Percentiles rank a stretch among this genome's conserved stretches.
phyloP scores from a whole-genome alignment of 1,140 invertebrate genomes.

The Drosophila rufa region DNA sequence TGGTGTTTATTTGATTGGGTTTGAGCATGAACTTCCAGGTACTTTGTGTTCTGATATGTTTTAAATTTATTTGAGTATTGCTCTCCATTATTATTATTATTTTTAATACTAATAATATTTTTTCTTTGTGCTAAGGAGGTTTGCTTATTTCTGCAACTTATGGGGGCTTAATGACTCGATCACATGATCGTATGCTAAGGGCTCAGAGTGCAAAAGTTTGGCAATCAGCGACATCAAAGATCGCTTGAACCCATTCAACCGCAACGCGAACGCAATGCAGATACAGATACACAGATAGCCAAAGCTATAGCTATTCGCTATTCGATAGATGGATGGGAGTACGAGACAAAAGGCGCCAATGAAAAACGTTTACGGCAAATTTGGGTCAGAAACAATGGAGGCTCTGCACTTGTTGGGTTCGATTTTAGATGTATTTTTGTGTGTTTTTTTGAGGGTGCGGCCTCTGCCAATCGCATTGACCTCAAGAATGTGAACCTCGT shows the following conservation, averaged over 20 bases:
- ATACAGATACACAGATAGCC: conserved; percentile 39
- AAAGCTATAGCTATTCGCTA: conserved; percentile 15
- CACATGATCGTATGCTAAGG: conserved; percentile 67
- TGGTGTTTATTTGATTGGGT: too few relatives aligned
- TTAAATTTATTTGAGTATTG: too few relatives aligned
- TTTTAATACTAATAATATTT: too few relatives aligned
- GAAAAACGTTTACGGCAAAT: conserved; percentile 56
- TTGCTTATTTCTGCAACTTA: conserved; percentile 18
- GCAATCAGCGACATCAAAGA: conserved; percentile 76
- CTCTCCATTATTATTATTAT: too few relatives aligned
- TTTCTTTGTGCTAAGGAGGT: neutral
- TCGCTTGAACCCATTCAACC: conserved; percentile 76
- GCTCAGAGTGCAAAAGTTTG: conserved; percentile 76
- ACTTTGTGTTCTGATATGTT: too few relatives aligned
- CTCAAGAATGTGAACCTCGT: conserved; percentile 48
- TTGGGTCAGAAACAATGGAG: conserved; percentile 75
- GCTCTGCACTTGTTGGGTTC: conserved; percentile 57
- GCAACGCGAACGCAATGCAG: conserved; percentile 69
- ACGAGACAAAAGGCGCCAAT: conserved; percentile 44
- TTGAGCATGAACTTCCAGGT: too few relatives aligned
- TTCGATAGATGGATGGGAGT: conserved; percentile 28
- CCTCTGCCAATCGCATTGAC: conserved; percentile 54
- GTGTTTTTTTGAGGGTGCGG: conserved; percentile 38
- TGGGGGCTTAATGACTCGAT: conserved; percentile 64
- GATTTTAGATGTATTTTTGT: conserved; percentile 21